Conservation (phyloP, 2,888 invertebrate species). For the Cryptocephalus primarius region DNA sequence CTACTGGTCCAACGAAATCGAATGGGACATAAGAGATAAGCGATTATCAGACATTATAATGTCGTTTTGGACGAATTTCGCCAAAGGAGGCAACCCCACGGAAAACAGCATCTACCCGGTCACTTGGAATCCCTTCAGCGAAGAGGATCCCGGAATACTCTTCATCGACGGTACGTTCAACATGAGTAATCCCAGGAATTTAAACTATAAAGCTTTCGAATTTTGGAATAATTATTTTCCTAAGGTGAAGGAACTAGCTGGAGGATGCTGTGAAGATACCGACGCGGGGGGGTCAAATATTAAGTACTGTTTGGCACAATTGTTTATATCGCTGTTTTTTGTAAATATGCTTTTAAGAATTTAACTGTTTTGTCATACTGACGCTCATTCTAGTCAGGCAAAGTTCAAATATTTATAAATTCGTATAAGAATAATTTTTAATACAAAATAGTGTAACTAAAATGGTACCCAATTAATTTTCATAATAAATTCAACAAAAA, state of each 20-base stretch:
- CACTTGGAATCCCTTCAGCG: conserved; percentile 62
- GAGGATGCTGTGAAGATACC: conserved; percentile 60
- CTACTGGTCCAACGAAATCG: conserved; percentile 51
- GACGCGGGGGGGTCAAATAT: conserved; percentile 10
- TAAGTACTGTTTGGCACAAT: too few relatives aligned
- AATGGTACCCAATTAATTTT: too few relatives aligned
- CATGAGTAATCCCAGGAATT: conserved; percentile 55
- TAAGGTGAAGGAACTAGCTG: conserved; percentile 58
- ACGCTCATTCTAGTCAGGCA: too few relatives aligned
- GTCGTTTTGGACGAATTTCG: conserved; percentile 72
- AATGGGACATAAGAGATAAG: conserved; percentile 70
- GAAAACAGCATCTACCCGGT: conserved; percentile 56
- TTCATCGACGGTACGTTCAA: conserved; percentile 62
- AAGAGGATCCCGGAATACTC: conserved; percentile 56
- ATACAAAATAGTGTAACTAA: too few relatives aligned
- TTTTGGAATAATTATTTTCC: conserved; percentile 83
- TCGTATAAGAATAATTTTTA: too few relatives aligned
- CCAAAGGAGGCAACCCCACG: conserved; percentile 60
- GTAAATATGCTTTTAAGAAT: too few relatives aligned
- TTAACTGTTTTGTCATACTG: too few relatives aligned
- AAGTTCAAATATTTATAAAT: too few relatives aligned
- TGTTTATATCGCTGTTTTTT: too few relatives aligned
- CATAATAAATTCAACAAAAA: too few relatives aligned
- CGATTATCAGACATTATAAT: conserved; percentile 69
- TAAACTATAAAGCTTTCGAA: conserved; percentile 67